Evolutionary conservation across 2,888 invertebrate genomes (phyloP), one percentile per base, ranked within the genome.

Genomic region (Arrhopalites spinosus): DNA sequence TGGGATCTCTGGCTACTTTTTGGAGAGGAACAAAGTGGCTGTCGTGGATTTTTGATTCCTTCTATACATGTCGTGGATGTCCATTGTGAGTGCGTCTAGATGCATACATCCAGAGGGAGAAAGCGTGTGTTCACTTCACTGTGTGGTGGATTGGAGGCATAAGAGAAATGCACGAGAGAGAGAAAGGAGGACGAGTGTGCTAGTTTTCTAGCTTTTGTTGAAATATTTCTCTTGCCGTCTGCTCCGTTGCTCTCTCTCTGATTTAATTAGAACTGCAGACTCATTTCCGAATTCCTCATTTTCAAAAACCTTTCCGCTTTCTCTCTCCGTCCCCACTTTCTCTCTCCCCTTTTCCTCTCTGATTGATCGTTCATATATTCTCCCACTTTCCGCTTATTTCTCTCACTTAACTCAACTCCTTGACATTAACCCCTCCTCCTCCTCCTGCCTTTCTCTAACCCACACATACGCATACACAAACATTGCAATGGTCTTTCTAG

Each of bases 241-340:
- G n/a, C n/a, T n/a, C 25, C 25, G 27, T 69, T 23, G 47, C 29
- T 53, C 53, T 5, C 67, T 29, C 67, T 20, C 67, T 67, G 67
- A 67, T 67, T 69, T 53, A 69, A 56, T 70, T 53, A 53, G 56
- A 56, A 30, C 56, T 53, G 25, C 30, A 20, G 36, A 53, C 36
- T 36, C 69, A 56, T 53, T 53, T 69, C 53, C 69, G 68, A 68
- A 68, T 68, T 67, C 50, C 50, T 68, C 68, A 68, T 50, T 68
- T 50, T 25, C n/a, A n/a, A n/a, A 43, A 47, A 50, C 43, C 45
- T 20, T 23, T 27, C 27, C 27, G 25, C 68, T 68, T 36, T 11
- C 11, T 23, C 20, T 8, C 36, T 25, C 56, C 27, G 8, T 56
- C 8, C 30, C 23, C 27, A 5, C 36, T 70, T 36, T 53, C 56